phyloP scores from a whole-genome alignment of 64 coral and sea anemone species.

The Montipora efflorescens region DNA sequence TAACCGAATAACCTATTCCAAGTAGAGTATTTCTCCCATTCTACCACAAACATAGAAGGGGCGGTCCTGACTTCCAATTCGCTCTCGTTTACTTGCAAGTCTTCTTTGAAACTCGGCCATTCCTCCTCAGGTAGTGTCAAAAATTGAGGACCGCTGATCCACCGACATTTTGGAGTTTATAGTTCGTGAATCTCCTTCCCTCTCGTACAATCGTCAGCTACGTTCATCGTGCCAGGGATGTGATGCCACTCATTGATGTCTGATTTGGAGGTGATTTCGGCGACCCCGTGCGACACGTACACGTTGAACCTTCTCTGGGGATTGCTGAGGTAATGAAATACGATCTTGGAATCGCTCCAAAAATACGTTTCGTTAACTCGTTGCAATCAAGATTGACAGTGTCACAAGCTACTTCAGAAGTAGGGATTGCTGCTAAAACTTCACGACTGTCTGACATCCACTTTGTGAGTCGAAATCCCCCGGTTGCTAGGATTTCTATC shows the following conservation, averaged over 20 bases:
- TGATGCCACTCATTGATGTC: slow-evolving; percentile 8
- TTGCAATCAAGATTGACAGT: neutral
- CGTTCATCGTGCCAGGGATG: neutral
- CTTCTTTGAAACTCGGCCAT: neutral
- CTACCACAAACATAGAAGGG: neutral
- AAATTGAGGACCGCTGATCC: slow-evolving; percentile 20
- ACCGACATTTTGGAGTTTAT: neutral
- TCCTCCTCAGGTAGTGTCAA: neutral
- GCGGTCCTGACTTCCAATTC: neutral
- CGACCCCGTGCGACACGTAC: neutral
- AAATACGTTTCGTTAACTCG: neutral
- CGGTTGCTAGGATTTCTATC: too few relatives aligned
- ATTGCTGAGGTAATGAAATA: neutral
- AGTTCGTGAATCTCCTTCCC: neutral
- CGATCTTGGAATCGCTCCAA: neutral
- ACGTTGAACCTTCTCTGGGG: neutral
- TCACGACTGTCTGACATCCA: neutral
- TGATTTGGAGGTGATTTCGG: neutral
- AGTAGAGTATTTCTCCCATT: neutral
- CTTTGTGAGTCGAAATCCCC: neutral
- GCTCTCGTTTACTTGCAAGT: too few relatives aligned
- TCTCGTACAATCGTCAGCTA: neutral
- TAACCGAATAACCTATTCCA: neutral
- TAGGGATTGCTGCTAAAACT: neutral
- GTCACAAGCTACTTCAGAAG: neutral